Conservation (phyloP, 2,113 vertebrate species). For the Notarius lentiginosus region DNA sequence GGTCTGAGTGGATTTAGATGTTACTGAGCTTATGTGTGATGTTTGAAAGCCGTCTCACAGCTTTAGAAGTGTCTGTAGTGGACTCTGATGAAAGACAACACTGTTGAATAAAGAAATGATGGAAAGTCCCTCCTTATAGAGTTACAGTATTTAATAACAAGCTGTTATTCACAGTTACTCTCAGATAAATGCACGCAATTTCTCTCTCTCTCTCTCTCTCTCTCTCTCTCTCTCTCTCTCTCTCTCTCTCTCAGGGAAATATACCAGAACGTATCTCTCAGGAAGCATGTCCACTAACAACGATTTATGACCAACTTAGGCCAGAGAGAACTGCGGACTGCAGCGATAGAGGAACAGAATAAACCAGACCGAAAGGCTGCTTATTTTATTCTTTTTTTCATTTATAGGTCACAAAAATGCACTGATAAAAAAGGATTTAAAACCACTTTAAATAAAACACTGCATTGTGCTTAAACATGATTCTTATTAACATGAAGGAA, state of each 20-base stretch:
- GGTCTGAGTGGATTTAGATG: background rate
- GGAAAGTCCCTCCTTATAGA: background rate
- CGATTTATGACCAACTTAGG: conserved; percentile 22
- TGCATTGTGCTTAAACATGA: background rate
- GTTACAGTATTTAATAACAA: background rate
- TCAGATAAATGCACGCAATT: conserved; percentile 38
- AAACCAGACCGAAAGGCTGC: background rate
- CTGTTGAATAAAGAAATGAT: background rate
- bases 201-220: conserved; percentile 8
- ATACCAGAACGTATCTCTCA: conserved; percentile 2
- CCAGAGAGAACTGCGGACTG: background rate
- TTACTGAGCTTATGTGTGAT: background rate
- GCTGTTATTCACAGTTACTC: background rate
- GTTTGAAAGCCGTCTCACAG: background rate
- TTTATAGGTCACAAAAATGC: background rate
- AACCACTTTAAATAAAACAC: background rate
- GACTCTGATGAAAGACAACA: background rate
- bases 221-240: background rate
- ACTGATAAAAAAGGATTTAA: background rate
- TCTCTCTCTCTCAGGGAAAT: background rate
- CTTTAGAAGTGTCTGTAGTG: background rate
- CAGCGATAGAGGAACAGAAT: background rate
- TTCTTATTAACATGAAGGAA: background rate
- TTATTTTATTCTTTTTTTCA: background rate
- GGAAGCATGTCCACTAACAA: conserved; percentile 5